Percentiles rank a stretch among this genome's conserved stretches.
phyloP scores from a whole-genome alignment of 2,113 vertebrate genomes.

The Colius striatus region DNA sequence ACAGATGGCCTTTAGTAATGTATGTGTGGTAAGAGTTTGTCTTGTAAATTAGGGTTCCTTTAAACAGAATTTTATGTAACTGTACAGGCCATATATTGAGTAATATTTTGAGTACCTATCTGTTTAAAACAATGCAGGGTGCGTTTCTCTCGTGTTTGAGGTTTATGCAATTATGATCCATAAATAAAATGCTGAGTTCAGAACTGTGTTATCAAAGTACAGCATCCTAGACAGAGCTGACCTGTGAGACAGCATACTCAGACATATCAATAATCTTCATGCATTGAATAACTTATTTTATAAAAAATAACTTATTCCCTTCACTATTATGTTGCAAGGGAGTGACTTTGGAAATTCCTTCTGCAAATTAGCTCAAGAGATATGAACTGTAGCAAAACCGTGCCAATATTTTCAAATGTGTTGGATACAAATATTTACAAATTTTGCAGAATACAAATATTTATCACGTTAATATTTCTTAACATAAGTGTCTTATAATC shows the following conservation, averaged over 20 bases:
- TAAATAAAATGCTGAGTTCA: conserved; percentile 17
- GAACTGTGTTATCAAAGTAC: background rate
- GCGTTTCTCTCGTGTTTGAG: background rate
- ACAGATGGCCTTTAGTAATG: background rate
- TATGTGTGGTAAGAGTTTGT: background rate
- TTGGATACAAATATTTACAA: background rate
- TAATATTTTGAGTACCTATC: background rate
- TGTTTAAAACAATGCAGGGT: background rate
- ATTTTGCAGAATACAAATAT: background rate
- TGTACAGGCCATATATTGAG: background rate
- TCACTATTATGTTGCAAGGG: background rate
- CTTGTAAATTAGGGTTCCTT: background rate
- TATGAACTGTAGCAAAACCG: background rate
- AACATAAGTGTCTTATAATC: background rate
- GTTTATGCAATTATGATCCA: background rate
- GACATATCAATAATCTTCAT: background rate
- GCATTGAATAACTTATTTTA: background rate
- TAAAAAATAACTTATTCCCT: background rate
- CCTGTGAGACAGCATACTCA: background rate
- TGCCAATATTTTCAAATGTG: background rate
- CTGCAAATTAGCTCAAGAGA: background rate
- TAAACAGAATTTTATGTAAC: background rate
- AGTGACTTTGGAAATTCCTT: background rate
- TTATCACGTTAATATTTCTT: background rate
- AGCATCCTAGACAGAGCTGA: background rate